Conservation (phyloP, 2,113 vertebrate species). For the Cynoglossus semilaevis region DNA sequence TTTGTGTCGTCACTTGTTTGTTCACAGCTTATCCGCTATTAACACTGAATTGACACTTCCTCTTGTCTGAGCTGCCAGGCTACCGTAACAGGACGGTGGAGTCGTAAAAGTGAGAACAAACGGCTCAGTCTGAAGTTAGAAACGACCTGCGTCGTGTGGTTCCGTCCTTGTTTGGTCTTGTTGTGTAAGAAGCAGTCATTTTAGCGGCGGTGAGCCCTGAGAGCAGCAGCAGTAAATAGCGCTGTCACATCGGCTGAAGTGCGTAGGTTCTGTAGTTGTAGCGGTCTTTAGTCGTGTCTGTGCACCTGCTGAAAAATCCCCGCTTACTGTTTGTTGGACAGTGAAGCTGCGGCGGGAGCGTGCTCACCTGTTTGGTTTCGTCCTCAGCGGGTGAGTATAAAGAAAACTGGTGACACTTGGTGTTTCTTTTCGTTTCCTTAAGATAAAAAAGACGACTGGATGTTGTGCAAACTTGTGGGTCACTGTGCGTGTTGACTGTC, state of each 20-base stretch:
- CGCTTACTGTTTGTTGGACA: constrained; percentile 1
- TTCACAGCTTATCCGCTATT: constrained; percentile 1
- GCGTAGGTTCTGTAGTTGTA: constrained; percentile 45
- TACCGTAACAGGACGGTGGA: constrained; percentile 14
- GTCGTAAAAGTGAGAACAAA: constrained; percentile 19
- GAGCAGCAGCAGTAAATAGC: constrained; percentile 18
- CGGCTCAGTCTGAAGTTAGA: constrained; percentile 30
- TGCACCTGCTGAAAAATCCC: constrained; percentile 46
- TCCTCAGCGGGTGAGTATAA: constrained; percentile 51
- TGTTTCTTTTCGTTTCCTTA: background rate
- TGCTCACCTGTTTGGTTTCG: constrained; percentile 26
- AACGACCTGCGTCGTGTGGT: constrained; percentile 9
- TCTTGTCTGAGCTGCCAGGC: too few relatives aligned
- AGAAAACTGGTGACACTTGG: constrained; percentile 47
- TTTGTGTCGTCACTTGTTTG: too few relatives aligned
- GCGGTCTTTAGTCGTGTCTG: constrained; percentile 4
- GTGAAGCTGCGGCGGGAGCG: constrained; percentile 20
- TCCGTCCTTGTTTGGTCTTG: constrained; percentile 36
- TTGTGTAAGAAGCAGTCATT: constrained; percentile 23
- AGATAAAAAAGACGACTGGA: constrained; percentile 1
- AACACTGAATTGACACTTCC: constrained; percentile 56
- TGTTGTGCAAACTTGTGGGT: constrained; percentile 35
- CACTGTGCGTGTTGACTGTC: constrained; percentile 1
- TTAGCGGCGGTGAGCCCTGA: constrained; percentile 20
- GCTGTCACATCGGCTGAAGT: constrained; percentile 44